Base-by-base conservation (phyloP, 2,888 invertebrate genomes). In the Caenorhabditis panamensis region DNA sequence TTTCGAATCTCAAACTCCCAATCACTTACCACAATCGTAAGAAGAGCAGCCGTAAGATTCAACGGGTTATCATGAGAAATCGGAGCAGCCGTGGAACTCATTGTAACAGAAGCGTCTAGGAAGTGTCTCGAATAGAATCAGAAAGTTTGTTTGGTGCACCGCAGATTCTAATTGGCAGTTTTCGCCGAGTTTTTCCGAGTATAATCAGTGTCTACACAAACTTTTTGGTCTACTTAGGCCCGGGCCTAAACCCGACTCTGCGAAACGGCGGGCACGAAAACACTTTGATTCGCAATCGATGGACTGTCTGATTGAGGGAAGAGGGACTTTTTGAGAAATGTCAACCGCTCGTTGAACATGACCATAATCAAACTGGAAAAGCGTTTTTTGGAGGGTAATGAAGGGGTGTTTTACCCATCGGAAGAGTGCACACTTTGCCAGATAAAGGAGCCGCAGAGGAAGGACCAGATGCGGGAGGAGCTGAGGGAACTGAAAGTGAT, bases 401-500 rank as follows among this genome's bases (percentile, higher is more conserved):
- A 0, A n/a, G 11, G 28, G 20, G 36, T 4, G 20, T 5, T 6
- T 4, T 49, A 69, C 63, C 75, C 75, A 36, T 76, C 75, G 20
- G 51, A 18, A 1, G 75, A 76, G 51, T 76, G 75, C 31, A 76
- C 67, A 20, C 31, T 47, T 28, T 76, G 41, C 75, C 75, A 76
- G 11, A 76, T 31, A 1, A 67, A 26, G 4, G 59, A 53, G n/a
- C 54, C 67, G 53, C 75, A 31, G 6, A 67, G 47, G 44, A 76
- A 76, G 26, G 75, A 59, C 75, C 75, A 76, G 24, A 31, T 18
- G 2, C 64, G 31, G 4, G 13, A 24, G 18, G 24, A 1, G 13
- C n/a, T 37, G 0, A 64, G 53, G 16, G 11, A 18, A 16, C 37
- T 58, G 58, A 22, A 58, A 58, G 28, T 11, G 13, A 11, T 41